phyloP scores from a whole-genome alignment of 2,113 vertebrate species.

The Neolamprologus devosi region DNA sequence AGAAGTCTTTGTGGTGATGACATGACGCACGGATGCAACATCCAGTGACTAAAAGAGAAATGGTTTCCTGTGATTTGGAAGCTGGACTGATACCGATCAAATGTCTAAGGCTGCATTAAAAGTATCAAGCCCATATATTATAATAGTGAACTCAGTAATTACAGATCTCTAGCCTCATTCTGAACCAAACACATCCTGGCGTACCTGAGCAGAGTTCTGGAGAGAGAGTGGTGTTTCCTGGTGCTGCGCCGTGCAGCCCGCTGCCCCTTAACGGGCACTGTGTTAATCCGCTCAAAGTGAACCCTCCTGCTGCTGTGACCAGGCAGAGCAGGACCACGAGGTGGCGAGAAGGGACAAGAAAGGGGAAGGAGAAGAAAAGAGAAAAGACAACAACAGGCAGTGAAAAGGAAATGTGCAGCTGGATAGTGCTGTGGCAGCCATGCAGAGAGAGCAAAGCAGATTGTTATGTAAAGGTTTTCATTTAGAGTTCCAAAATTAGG shows the following conservation, averaged over 20 bases:
- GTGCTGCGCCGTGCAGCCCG: conserved; percentile 78
- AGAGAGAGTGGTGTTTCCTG: conserved; percentile 85
- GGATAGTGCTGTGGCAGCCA: conserved; percentile 15
- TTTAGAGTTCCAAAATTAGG: not conserved
- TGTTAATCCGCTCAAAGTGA: conserved; percentile 90
- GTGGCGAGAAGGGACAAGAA: not conserved
- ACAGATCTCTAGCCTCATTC: not conserved
- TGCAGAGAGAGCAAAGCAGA: conserved; percentile 37
- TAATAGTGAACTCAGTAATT: not conserved
- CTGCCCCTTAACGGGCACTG: conserved; percentile 83
- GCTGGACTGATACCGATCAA: not conserved
- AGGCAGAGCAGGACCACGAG: conserved; percentile 14
- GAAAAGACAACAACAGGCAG: conserved; percentile 53
- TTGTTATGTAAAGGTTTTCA: not conserved
- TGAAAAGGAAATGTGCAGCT: conserved; percentile 59
- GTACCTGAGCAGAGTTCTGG: conserved; percentile 95
- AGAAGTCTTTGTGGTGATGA: not conserved
- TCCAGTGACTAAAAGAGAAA: not conserved
- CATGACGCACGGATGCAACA: not conserved
- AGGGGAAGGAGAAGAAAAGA: conserved; percentile 26
- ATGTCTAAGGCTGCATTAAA: not conserved
- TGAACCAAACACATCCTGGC: conserved; percentile 13
- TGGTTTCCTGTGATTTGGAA: not conserved
- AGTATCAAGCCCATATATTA: not conserved
- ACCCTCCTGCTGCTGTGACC: conserved; percentile 85